Base-by-base conservation (phyloP, 2,113 vertebrate genomes). In the Xiphophorus couchianus region DNA sequence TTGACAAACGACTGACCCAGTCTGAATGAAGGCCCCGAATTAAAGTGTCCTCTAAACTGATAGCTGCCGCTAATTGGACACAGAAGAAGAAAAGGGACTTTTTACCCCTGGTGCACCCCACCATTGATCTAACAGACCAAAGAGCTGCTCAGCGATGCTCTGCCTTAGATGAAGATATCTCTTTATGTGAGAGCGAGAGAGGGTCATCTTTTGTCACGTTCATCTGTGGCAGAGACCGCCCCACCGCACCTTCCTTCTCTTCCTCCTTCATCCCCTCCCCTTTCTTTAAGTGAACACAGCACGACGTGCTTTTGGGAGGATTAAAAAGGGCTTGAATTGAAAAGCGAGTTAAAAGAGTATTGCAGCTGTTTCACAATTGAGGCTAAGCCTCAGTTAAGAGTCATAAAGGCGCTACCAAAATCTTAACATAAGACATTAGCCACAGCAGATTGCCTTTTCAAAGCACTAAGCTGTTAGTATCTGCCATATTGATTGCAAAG, bases 41-140 rank as follows among this genome's bases (percentile, higher is more conserved):
- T 84, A 77, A 82, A 74, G 67, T 65, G 81, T 83, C 87, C 83
- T 80, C 73, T 19, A 78, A 89, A 86, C n/a, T 71, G 82, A 90
- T 83, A 74, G 83, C 83, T 89, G 83, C 81, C 76, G 83, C 80
- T 85, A 88, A 90, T 85, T 84, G 62, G 71, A 82, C 70, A 62
- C 51, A 63, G 69, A 48, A 70, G 37, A 60, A 69, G 62, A 80
- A 71, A 80, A 39, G 77, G 27, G 44, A 28, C 28, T 69, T 77
- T 77, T 84, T 84, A 58, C 68, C 58, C 58, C 31, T 13, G 9
- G 66, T 30, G 4, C 51, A 67, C 71, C 69, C 33, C 5, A 3
- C 12, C 11, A 31, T 58, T 85, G 77, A 76, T 86, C 81, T 82
- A 66, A 90, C 80, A 3, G 65, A 65, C 76, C 68, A 81, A 84